A percentile compares a stretch with the other conserved stretches of the same genome.
phyloP scores from a whole-genome alignment of 2,113 vertebrate genomes.

The Oenanthe melanoleuca region DNA sequence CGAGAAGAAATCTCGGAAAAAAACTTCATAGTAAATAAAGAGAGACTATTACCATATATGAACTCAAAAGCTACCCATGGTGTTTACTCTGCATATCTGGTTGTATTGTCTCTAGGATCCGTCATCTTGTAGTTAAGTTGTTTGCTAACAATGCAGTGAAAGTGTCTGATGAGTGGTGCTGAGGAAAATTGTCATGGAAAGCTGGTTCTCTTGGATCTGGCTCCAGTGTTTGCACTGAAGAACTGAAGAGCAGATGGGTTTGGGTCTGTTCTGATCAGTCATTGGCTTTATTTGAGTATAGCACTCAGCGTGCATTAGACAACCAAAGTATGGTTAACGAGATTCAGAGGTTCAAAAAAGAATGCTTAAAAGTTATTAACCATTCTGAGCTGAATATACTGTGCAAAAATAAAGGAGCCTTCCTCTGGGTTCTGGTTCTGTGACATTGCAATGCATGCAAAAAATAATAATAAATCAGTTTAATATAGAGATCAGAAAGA shows the following conservation, averaged over 20 bases:
- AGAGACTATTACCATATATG: constrained; percentile 79
- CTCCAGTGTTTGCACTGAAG: constrained; percentile 34
- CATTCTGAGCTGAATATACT: constrained; percentile 31
- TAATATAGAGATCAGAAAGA: constrained; percentile 64
- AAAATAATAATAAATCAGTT: constrained; percentile 39
- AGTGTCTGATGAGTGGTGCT: constrained; percentile 44
- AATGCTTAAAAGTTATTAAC: constrained; percentile 5
- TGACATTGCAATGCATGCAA: constrained; percentile 73
- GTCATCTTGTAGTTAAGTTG: constrained; percentile 72
- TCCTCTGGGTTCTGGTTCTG: constrained; percentile 69
- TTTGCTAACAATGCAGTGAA: constrained; percentile 68
- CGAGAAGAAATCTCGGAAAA: constrained; percentile 58
- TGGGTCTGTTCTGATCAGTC: constrained; percentile 57
- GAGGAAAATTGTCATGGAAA: constrained; percentile 54
- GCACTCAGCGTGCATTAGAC: constrained; percentile 41
- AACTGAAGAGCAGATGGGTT: constrained; percentile 41
- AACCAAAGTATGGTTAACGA: constrained; percentile 49
- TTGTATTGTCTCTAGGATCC: constrained; percentile 78
- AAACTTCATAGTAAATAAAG: constrained; percentile 54
- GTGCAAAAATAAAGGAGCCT: constrained; percentile 64
- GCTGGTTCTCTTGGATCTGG: constrained; percentile 67
- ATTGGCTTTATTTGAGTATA: constrained; percentile 51
- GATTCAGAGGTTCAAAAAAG: neutral
- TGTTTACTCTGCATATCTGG: constrained; percentile 79
- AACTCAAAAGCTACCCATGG: constrained; percentile 77